These are phyloP conservation scores for Notocelia uddmanniana DNA, from an alignment of 2,888 invertebrate species.

Conservation along the genomic window DNA sequence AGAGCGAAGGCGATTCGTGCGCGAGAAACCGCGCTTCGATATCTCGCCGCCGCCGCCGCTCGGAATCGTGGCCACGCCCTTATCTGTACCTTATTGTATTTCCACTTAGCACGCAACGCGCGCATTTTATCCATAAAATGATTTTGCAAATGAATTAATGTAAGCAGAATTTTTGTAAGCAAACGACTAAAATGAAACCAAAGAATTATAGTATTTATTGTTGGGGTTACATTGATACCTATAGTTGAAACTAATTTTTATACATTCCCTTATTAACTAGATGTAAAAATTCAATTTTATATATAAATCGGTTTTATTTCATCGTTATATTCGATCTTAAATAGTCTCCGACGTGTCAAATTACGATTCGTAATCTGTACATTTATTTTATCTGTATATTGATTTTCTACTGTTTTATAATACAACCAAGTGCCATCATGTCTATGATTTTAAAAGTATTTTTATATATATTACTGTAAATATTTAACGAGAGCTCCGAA, in stretches of 20 bases:
- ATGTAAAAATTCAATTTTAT: constrained; percentile 51
- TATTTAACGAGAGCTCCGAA: constrained; percentile 65
- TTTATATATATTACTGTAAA: constrained; percentile 78
- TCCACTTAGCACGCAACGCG: constrained; percentile 26
- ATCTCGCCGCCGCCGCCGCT: constrained; percentile 17
- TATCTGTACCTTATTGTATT: constrained; percentile 46
- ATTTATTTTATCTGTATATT: constrained; percentile 57
- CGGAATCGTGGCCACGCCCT: background rate
- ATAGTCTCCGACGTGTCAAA: constrained; percentile 65
- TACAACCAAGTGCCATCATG: constrained; percentile 84
- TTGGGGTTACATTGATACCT: constrained; percentile 72
- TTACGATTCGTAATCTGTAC: constrained; percentile 47
- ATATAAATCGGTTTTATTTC: constrained; percentile 50
- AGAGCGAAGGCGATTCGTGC: too few species aligned
- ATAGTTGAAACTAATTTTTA: constrained; percentile 79
- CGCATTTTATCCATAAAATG: constrained; percentile 53
- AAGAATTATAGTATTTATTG: constrained; percentile 85
- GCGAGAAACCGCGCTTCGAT: background rate
- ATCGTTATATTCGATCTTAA: constrained; percentile 49
- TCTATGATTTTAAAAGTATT: constrained; percentile 80
- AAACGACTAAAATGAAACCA: constrained; percentile 81
- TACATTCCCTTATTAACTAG: constrained; percentile 71
- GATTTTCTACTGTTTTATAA: constrained; percentile 66
- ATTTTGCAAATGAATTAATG: constrained; percentile 57
- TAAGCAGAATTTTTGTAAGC: constrained; percentile 68